phyloP scores from a whole-genome alignment of 2,797 vertebrate species.

The Megalops cyprinoides region DNA sequence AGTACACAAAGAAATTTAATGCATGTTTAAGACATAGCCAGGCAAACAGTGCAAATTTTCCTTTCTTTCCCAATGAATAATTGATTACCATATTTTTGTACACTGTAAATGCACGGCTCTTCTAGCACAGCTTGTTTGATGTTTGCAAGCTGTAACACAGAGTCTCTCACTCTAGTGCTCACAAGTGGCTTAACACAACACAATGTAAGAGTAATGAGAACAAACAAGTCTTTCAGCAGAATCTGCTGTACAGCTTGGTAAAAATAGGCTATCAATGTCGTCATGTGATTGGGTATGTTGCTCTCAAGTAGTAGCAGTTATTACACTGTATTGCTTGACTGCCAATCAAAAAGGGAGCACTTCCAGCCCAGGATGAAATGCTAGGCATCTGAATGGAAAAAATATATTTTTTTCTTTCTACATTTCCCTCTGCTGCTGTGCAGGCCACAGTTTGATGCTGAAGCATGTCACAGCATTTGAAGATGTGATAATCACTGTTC shows the following conservation, averaged over 20 bases:
- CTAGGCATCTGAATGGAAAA: background rate
- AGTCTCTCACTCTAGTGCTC: background rate
- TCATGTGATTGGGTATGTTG: background rate
- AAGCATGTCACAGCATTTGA: background rate
- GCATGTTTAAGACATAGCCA: background rate
- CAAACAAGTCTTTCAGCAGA: background rate
- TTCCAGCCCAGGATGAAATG: background rate
- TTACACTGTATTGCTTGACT: background rate
- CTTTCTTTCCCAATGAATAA: background rate
- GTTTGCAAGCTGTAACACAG: background rate
- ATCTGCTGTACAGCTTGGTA: background rate
- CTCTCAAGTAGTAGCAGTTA: background rate
- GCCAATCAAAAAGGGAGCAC: background rate
- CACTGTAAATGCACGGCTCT: background rate
- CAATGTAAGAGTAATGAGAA: slow-evolving; percentile 3
- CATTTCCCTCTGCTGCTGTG: background rate
- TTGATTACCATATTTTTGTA: background rate
- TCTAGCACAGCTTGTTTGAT: background rate
- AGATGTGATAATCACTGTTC: background rate
- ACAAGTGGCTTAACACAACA: background rate
- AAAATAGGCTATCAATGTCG: background rate
- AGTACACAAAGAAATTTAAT: background rate
- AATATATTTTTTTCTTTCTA: background rate
- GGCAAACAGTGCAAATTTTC: background rate
- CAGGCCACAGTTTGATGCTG: background rate